phyloP scores from a whole-genome alignment of 2,113 vertebrate genomes.

The Euleptes europaea region DNA sequence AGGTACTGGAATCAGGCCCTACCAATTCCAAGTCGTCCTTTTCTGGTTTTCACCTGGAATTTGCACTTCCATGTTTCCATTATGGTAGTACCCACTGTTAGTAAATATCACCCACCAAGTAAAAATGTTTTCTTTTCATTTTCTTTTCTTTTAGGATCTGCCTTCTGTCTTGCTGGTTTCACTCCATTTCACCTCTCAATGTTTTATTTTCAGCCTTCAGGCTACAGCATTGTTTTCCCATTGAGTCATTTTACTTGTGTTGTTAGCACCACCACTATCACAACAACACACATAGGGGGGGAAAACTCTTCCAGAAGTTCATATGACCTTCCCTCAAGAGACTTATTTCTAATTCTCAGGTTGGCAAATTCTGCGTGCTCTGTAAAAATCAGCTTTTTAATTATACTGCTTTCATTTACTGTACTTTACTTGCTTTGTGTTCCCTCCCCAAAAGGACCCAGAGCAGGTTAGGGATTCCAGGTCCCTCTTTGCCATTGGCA shows the following conservation, averaged over 20 bases:
- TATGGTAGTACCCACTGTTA: not conserved
- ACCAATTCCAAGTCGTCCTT: not conserved
- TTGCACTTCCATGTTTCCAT: not conserved
- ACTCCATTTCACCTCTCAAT: conserved; percentile 24
- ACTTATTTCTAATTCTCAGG: not conserved
- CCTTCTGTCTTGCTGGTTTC: conserved; percentile 18
- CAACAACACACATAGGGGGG: not conserved
- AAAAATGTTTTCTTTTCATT: conserved; percentile 3
- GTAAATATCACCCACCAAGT: not conserved
- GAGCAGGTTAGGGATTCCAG: too few relatives aligned
- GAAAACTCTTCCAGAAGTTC: conserved; percentile 17
- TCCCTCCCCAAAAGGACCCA: conserved; percentile 1
- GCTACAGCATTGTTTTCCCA: conserved; percentile 1
- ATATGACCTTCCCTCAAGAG: conserved; percentile 1
- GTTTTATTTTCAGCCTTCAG: conserved; percentile 10
- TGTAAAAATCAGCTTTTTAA: not conserved
- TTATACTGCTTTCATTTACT: conserved; percentile 12
- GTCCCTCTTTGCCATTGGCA: too few relatives aligned
- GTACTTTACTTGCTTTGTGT: conserved; percentile 25
- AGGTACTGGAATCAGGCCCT: not conserved
- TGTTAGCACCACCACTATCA: not conserved
- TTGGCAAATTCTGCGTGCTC: conserved; percentile 17
- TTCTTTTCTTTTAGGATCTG: conserved; percentile 6
- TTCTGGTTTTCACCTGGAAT: not conserved
- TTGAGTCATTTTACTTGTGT: not conserved